Evolutionary conservation across 2,888 invertebrate genomes (phyloP), one percentile per base, ranked within the genome.

Genomic region (Eurytoma adleriae): DNA sequence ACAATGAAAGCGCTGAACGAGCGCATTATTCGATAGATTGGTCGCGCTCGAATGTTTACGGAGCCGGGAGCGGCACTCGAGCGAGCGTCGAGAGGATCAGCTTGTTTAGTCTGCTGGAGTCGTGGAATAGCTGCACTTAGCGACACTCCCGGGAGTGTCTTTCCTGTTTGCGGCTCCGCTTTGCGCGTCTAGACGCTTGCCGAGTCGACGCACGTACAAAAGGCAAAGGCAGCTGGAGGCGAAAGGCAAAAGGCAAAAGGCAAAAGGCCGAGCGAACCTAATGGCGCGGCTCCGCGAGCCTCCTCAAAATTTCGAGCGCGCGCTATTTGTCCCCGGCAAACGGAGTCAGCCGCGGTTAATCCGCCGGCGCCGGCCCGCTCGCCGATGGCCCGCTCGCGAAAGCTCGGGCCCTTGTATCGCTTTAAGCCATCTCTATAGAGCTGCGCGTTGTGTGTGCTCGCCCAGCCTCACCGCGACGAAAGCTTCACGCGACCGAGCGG

Each of bases 251-350:
- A n/a, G n/a, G n/a, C n/a, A n/a, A n/a, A n/a, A n/a, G n/a, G n/a
- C n/a, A n/a, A n/a, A n/a, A n/a, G n/a, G n/a, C n/a, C 16, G 4
- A 4, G 27, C 16, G 27, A 27, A 54, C 27, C 16, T 27, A 54
- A 18, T 54, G 13, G 30, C 50, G 24, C 24, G 14, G 30, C 40
- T 13, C 3, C 48, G 40, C n/a, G 18, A 24, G 30, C 16, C 59
- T 12, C n/a, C 20, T 30, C 18, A 5, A 50, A 61, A 76, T 62
- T 76, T 69, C 59, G 16, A 76, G 24, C 52, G 61, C 69, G 20
- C 5, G 69, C 12, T 72, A 67, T 78, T 78, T 78, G 71, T 59
- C 52, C 67, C 30, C 66, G 59, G 27, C 64, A 70, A 77, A 66
- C 67, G 27, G 18, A 5, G 14, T 3, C 56, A 14, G 40, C 14